phyloP scores from a whole-genome alignment of 2,113 vertebrate genomes.

The Balaenoptera acutorostrata region DNA sequence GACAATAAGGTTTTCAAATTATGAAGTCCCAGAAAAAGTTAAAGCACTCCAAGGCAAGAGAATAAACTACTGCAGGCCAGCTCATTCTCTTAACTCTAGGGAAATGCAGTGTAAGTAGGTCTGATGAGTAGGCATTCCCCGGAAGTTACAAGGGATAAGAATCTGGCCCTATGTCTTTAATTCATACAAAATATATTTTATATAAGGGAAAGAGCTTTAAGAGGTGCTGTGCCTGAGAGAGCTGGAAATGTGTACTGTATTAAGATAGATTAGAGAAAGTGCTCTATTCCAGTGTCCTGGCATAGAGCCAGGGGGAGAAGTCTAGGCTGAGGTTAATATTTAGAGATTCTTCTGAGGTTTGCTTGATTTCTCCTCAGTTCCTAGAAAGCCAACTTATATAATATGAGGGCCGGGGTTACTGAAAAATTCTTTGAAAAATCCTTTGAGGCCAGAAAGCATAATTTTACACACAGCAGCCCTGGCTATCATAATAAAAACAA shows the following conservation, averaged over 20 bases:
- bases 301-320: background rate
- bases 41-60: background rate
- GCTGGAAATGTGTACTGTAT: background rate
- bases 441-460: background rate
- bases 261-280: background rate
- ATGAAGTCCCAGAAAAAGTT: background rate
- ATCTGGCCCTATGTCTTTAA: background rate
- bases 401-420: background rate
- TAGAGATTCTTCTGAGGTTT: background rate
- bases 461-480: background rate
- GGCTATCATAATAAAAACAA: background rate
- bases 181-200: conserved; percentile 20
- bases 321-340: background rate
- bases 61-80: background rate
- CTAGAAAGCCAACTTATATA: background rate
- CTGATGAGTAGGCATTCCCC: background rate
- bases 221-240: background rate
- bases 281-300: background rate
- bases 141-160: background rate
- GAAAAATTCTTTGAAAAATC: background rate
- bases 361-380: background rate
- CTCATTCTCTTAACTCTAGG: background rate
- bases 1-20: background rate
- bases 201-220: background rate
- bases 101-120: background rate